Percentiles rank a stretch among this genome's conserved stretches.
Conservation (phyloP, 1,140 invertebrate species). For the Saccostrea glomerata region DNA sequence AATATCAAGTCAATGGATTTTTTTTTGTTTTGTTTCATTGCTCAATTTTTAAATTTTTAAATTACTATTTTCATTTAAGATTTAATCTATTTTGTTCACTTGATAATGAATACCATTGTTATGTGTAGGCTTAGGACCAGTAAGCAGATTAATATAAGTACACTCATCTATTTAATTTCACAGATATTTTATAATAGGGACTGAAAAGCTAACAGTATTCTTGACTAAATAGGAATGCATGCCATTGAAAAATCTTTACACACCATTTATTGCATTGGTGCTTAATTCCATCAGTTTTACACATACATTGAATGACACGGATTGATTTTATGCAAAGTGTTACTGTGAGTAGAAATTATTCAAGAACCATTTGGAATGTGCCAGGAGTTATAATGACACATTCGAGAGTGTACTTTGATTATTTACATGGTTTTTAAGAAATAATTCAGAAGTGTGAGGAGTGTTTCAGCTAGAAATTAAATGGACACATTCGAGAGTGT, state of each 20-base stretch:
- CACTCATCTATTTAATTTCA: constrained; percentile 19
- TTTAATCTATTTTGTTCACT: background rate
- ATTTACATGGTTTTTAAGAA: background rate
- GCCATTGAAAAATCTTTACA: background rate
- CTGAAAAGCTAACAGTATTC: constrained; percentile 9
- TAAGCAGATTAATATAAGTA: constrained; percentile 22
- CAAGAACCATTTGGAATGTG: background rate
- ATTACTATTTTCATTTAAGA: background rate
- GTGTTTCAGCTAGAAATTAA: background rate
- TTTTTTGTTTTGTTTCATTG: background rate
- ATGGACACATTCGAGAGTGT: too few relatives aligned
- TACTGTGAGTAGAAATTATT: background rate
- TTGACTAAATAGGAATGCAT: constrained; percentile 4
- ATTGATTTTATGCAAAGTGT: background rate
- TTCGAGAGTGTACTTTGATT: too few relatives aligned
- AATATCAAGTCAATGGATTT: background rate
- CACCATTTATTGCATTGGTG: constrained; percentile 7
- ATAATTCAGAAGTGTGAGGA: background rate
- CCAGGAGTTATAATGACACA: background rate
- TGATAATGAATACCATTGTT: constrained; percentile 5
- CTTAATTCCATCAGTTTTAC: background rate
- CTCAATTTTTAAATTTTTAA: background rate
- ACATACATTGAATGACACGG: background rate
- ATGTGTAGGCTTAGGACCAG: background rate
- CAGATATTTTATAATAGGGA: constrained; percentile 15